Evolutionary conservation across 2,113 vertebrate genomes (phyloP).

Genomic region (Cariama cristata): DNA sequence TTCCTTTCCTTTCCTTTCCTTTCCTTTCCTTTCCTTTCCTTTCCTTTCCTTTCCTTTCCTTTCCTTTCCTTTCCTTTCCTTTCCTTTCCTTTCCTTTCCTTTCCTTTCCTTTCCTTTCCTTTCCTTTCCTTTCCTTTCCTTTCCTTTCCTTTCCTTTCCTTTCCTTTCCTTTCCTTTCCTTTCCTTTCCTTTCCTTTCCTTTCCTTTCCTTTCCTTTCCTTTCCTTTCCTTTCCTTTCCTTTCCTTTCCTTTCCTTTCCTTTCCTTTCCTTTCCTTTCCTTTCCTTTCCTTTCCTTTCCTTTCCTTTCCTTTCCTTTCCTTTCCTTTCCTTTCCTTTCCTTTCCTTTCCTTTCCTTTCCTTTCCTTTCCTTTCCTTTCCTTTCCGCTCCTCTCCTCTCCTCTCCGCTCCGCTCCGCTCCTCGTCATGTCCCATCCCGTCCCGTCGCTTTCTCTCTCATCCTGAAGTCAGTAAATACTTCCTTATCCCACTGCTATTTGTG

Average conservation of each 20-base stretch:
- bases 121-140: too few relatives aligned
- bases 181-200: too few relatives aligned
- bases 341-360: fast-evolving
- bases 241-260: too few relatives aligned
- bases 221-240: fast-evolving
- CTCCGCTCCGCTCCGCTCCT: too few relatives aligned
- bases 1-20: too few relatives aligned
- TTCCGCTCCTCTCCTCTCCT: too few relatives aligned
- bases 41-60: fast-evolving
- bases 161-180: fast-evolving
- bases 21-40: too few relatives aligned
- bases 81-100: background rate
- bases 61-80: fast-evolving
- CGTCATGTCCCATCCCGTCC: too few relatives aligned
- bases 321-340: fast-evolving
- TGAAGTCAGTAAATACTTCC: background rate
- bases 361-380: background rate
- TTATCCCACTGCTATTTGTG: background rate
- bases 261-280: too few relatives aligned
- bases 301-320: too few relatives aligned
- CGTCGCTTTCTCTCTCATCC: background rate
- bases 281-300: too few relatives aligned
- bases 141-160: fast-evolving
- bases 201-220: too few relatives aligned
- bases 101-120: fast-evolving